Base-by-base conservation (phyloP, 2,888 invertebrate genomes). In the Erynnis tages region DNA sequence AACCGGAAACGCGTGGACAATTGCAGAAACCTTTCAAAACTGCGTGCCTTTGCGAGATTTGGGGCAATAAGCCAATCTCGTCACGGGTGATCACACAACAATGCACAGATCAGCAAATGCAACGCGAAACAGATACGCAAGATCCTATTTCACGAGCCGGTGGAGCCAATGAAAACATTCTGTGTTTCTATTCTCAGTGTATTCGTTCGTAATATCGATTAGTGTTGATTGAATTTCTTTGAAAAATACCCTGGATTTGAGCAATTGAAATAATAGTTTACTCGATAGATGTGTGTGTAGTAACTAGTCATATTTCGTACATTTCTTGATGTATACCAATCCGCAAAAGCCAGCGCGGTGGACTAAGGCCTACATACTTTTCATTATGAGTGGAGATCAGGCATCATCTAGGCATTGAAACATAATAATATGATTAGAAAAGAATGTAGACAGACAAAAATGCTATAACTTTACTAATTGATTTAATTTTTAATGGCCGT, bases 131-230 rank as follows among this genome's bases (percentile, higher is more conserved):
- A 23, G 5, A 67, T 73, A 71, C 71, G 73, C 74, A 74, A 76
- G 73, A 73, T 79, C 76, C 73, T 65, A 82, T 84, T 86, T 83
- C 83, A 85, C 83, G 83, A 73, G 48, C 78, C 72, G 73, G 70
- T 78, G 78, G 55, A 65, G 83, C 10, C 27, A 25, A 48, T 27
- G 34, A 49, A 49, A 49, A 49, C 48, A 34, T 44, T 44, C 25
- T 13, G 17, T 25, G 13, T 40, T 23, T 40, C 21, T 27, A 10
- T 45, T 32, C 23, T 7, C 19, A 17, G 14, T n/a, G 19, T 30
- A 29, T 3, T 43, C 7, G 8, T n/a, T 19, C 30, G 30, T 23
- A 44, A 38, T 23, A 38, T 44, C 13, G 16, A 23, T 14, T 8
- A 16, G 45, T 8, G 34, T 32, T 34, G 34, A 45, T 45, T 23